Evolutionary conservation across 1,140 invertebrate genomes (phyloP).

Genomic region (Phortica variegata): DNA sequence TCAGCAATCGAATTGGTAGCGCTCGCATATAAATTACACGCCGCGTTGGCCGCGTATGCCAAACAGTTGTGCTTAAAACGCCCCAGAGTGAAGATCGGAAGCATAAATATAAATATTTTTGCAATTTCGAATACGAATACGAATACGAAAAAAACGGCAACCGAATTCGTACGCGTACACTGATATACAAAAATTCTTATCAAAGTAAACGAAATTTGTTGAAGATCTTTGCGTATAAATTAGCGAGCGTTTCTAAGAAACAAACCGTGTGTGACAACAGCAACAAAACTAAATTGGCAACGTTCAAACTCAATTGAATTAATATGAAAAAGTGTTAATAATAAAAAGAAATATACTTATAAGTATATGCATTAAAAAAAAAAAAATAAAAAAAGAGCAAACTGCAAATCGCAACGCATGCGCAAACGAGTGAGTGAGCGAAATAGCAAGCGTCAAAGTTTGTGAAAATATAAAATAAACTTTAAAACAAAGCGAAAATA

Average conservation of each 20-base stretch:
- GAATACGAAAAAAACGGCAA: conserved; percentile 15
- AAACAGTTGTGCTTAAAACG: conserved; percentile 56
- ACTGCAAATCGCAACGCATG: neutral
- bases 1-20: too few species aligned
- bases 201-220: conserved; percentile 4
- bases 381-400: conserved; percentile 7
- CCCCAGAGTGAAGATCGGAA: conserved; percentile 50
- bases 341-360: conserved; percentile 1
- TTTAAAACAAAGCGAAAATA: conserved; percentile 12
- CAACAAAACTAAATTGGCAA: conserved; percentile 2
- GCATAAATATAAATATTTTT: conserved; percentile 31
- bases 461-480: conserved; percentile 4
- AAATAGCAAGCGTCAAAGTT: conserved; percentile 4
- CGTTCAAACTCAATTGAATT: conserved; percentile 4
- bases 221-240: conserved; percentile 36
- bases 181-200: conserved; percentile 6
- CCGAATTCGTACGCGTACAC: neutral
- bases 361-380: conserved; percentile 11
- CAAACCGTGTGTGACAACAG: conserved; percentile 22
- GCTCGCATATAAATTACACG: too few species aligned
- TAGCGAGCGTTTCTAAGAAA: conserved; percentile 52
- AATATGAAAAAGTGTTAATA: conserved; percentile 29
- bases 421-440: too few species aligned
- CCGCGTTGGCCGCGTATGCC: too few species aligned
- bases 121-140: conserved; percentile 21